Percentiles rank a stretch among this genome's conserved stretches.
These are phyloP conservation scores for Lytechinus variegatus DNA, from an alignment of 35 echinoderm and acorn worm species.

Conservation along the genomic window DNA sequence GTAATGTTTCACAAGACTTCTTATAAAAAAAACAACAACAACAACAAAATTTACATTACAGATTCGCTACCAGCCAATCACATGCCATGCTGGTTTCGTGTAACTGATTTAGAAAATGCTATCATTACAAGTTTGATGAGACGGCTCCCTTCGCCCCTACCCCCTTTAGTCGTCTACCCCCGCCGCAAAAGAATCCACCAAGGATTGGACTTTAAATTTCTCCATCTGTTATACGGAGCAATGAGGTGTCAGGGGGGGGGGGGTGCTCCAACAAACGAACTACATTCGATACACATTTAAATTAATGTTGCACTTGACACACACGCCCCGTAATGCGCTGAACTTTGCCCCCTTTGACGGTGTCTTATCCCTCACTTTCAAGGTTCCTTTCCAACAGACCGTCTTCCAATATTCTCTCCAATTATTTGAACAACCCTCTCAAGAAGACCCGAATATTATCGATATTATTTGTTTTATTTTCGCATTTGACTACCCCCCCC, in stretches of 20 bases:
- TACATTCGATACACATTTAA: constrained; percentile 39
- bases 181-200: not conserved
- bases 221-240: not conserved
- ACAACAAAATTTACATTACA: no score
- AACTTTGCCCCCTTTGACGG: not conserved
- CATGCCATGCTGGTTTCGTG: no score
- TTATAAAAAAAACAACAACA: no score
- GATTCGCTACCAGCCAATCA: no score
- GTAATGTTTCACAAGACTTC: not conserved
- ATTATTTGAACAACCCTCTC: no score
- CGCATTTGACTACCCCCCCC: not conserved
- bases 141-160: not conserved
- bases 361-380: constrained; percentile 17
- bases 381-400: not conserved
- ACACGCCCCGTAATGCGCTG: constrained; percentile 45
- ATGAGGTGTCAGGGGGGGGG: not conserved
- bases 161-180: not conserved
- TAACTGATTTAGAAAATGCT: no score
- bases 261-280: not conserved
- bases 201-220: not conserved
- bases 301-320: constrained; percentile 56
- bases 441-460: no score
- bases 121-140: no score
- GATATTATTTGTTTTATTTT: no score
- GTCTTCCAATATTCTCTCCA: not conserved